Base-by-base conservation (phyloP, 2,888 invertebrate genomes). In the Agrilus mali region DNA sequence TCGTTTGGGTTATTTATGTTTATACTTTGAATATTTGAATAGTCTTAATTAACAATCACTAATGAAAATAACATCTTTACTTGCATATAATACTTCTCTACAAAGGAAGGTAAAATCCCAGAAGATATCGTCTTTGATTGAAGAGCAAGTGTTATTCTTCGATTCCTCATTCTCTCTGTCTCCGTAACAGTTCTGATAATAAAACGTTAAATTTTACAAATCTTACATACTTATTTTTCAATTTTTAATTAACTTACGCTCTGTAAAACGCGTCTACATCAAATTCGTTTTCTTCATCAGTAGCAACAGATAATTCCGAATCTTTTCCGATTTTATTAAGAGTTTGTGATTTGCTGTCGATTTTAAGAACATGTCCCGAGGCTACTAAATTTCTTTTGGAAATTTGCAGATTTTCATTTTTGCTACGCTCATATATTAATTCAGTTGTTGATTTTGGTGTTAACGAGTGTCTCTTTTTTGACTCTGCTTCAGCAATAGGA, bases 31-130 rank as follows among this genome's bases (percentile, higher is more conserved):
- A n/a, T n/a, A n/a, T n/a, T n/a, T n/a, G n/a, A n/a, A n/a, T n/a
- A n/a, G n/a, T n/a, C n/a, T n/a, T n/a, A n/a, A n/a, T 10, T 12
- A 8, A 13, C 13, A 15, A 12, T 12, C 7, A n/a, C n/a, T 39
- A 20, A 22, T 42, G 33, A 34, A 42, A 2, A 31, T 33, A 31
- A 16, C 2, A 14, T 32, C 13, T 38, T 44, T 35, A 56, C 56
- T 70, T 78, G 64, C 58, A 67, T 66, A 43, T 69, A 70, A 49
- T 65, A 56, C 1, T 62, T 64, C 27, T 57, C 56, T 5, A 65
- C 60, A 35, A 60, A 52, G 17, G 33, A 13, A 7, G 48, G 47
- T 27, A 49, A 14, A 32, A 41, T 34, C 3, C 14, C 7, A 22
- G 36, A 27, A 20, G 46, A 43, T 66, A 48, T 60, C 69, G 70